phyloP scores from a whole-genome alignment of 1,140 invertebrate species.

The Colletes gigas region DNA sequence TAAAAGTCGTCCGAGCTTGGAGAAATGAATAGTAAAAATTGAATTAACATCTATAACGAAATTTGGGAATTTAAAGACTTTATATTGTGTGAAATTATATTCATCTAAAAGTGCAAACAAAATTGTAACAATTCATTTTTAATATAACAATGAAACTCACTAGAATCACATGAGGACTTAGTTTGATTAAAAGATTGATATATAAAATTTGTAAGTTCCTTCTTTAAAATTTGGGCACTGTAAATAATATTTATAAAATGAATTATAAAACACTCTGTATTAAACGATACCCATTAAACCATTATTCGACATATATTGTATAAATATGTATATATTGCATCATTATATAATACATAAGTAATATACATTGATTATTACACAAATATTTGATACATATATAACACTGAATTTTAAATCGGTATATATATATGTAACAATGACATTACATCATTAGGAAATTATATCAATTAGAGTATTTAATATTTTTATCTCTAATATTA shows the following conservation, averaged over 20 bases:
- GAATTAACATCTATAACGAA: not conserved
- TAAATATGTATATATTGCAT: constrained; percentile 6
- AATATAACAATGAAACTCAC: not conserved
- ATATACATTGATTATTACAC: constrained; percentile 10
- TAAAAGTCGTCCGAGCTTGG: no score
- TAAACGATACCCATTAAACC: constrained; percentile 11
- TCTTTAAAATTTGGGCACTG: not conserved
- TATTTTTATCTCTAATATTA: constrained; percentile 25
- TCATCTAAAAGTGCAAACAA: constrained; percentile 16
- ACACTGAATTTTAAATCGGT: constrained; percentile 37
- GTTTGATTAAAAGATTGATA: constrained; percentile 16
- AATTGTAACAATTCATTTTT: not conserved
- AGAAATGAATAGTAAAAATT: no score
- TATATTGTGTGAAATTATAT: constrained; percentile 20
- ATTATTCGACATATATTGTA: constrained; percentile 16
- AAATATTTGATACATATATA: constrained; percentile 32
- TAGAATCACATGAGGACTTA: not conserved
- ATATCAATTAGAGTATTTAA: constrained; percentile 35
- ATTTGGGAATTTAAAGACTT: constrained; percentile 7
- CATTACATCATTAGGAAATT: constrained; percentile 21
- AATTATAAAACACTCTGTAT: not conserved
- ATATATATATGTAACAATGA: constrained; percentile 5
- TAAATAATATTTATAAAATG: constrained; percentile 14
- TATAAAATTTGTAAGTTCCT: not conserved
- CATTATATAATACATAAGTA: constrained; percentile 28